These are phyloP conservation scores for Tautogolabrus adspersus DNA, from an alignment of 2,113 vertebrate genomes.

Conservation along the genomic window DNA sequence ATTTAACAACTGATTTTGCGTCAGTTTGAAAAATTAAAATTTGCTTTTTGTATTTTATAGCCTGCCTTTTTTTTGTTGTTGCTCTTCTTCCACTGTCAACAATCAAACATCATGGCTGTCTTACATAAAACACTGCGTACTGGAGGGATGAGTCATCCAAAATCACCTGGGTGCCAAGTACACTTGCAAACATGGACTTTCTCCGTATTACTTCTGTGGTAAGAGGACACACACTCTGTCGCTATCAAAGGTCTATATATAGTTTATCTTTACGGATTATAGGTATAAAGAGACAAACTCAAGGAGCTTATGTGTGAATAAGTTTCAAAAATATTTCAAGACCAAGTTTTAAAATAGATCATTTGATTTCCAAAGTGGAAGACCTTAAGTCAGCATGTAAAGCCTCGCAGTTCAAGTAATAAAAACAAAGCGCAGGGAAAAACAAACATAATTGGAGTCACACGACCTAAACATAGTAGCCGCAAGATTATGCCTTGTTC, in stretches of 20 bases:
- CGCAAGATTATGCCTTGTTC: constrained; percentile 51
- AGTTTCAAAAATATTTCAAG: constrained; percentile 4
- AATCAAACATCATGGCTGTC: constrained; percentile 26
- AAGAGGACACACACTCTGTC: constrained; percentile 3
- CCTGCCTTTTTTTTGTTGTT: neutral
- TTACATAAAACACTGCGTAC: constrained; percentile 15
- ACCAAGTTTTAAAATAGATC: constrained; percentile 31
- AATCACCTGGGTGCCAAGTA: constrained; percentile 11
- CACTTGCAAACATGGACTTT: constrained; percentile 8
- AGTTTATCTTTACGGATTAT: constrained; percentile 23
- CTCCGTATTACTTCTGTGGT: neutral
- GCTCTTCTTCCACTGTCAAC: neutral
- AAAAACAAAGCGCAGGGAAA: constrained; percentile 47
- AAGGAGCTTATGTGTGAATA: constrained; percentile 27
- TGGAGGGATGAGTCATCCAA: constrained; percentile 45
- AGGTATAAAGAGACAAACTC: constrained; percentile 19
- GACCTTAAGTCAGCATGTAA: neutral
- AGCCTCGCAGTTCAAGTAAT: constrained; percentile 27
- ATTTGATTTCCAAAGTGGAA: constrained; percentile 34
- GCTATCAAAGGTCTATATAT: neutral
- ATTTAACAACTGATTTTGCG: constrained; percentile 14
- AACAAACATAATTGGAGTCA: constrained; percentile 53
- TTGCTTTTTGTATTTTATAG: neutral
- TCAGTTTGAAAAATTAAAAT: neutral
- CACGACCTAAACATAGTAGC: constrained; percentile 48